Percentiles rank a stretch among this genome's conserved stretches.
Conservation (phyloP, 2,113 vertebrate genomes). For the Microtus richardsoni region DNA sequence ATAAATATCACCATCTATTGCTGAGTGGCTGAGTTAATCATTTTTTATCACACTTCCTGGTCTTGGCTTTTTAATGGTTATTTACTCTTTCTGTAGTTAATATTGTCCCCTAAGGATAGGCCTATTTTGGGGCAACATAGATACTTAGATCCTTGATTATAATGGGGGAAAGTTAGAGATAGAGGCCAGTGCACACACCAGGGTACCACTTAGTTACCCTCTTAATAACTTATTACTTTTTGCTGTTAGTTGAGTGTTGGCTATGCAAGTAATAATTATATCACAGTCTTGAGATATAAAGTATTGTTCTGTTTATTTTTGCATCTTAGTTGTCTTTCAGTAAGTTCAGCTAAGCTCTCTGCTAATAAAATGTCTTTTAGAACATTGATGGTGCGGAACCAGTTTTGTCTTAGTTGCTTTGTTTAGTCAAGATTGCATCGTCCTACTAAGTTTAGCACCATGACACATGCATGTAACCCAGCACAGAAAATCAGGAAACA, state of each 20-base stretch:
- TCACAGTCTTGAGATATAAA: conserved; percentile 24
- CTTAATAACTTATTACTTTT: background rate
- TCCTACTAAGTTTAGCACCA: background rate
- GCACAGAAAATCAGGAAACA: too few species aligned
- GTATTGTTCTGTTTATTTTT: background rate
- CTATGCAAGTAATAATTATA: background rate
- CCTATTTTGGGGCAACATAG: background rate
- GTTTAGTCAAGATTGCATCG: background rate
- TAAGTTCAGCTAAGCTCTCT: conserved; percentile 60
- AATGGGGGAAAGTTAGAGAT: background rate
- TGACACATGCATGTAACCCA: background rate
- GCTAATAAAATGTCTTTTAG: conserved; percentile 39
- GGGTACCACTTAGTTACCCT: background rate
- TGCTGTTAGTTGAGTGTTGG: background rate
- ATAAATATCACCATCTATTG: background rate
- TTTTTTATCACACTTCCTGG: background rate
- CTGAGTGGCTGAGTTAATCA: background rate
- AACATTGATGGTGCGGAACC: conserved; percentile 37
- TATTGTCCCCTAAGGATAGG: background rate
- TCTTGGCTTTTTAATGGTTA: background rate
- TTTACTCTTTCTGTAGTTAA: background rate
- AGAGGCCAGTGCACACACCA: background rate
- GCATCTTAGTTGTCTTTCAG: background rate
- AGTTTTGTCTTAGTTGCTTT: conserved; percentile 44
- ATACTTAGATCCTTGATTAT: background rate